phyloP scores from a whole-genome alignment of 2,797 vertebrate genomes.

The Notolepis coatsorum region DNA sequence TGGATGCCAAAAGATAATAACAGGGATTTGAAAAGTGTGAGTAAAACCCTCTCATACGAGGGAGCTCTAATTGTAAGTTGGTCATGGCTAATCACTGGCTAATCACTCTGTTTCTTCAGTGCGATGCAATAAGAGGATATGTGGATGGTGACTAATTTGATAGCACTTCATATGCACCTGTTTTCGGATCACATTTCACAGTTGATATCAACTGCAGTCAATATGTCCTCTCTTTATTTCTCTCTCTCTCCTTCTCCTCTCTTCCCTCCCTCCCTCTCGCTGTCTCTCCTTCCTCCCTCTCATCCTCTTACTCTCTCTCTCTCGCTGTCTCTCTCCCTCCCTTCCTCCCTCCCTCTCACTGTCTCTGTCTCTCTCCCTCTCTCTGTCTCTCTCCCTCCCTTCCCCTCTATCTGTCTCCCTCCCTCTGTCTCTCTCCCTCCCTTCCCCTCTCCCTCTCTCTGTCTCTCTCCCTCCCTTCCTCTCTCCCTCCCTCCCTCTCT shows the following conservation, averaged over 20 bases:
- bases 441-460: not conserved
- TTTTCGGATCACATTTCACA: constrained; percentile 40
- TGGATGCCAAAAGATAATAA: too few relatives aligned
- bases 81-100: too few relatives aligned
- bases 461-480: not conserved
- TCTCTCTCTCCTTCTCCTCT: not conserved
- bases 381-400: not conserved
- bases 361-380: not conserved
- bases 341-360: not conserved
- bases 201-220: constrained; percentile 28
- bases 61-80: constrained; percentile 33
- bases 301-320: not conserved
- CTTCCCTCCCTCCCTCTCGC: not conserved
- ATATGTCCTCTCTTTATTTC: not conserved
- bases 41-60: not conserved
- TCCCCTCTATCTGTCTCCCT: too few relatives aligned
- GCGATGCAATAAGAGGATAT: constrained; percentile 36
- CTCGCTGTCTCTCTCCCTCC: not conserved
- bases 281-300: not conserved
- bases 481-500: not conserved
- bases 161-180: constrained; percentile 25
- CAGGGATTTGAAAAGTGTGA: constrained; percentile 17
- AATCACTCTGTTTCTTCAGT: constrained; percentile 33
- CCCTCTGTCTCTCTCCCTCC: too few relatives aligned
- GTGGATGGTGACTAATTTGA: constrained; percentile 38